Base-by-base conservation (phyloP, 2,888 invertebrate genomes). In the Dermolepida albohirtum region DNA sequence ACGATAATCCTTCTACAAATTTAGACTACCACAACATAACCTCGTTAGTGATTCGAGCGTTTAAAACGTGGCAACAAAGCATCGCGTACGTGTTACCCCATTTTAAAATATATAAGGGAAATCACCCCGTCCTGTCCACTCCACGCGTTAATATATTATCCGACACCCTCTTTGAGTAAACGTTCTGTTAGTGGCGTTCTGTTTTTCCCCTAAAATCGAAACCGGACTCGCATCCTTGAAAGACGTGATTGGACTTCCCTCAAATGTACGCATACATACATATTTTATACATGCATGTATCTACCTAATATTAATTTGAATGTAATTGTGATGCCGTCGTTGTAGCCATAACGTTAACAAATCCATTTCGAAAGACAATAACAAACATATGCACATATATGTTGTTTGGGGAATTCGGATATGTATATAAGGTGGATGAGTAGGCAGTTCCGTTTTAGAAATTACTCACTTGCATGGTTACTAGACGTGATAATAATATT, bases 101-200 rank as follows among this genome's bases (percentile, higher is more conserved):
- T 43, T 59, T 29, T 16, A 34, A 59, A 59, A 43, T 52, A 29
- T 10, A 34, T 50, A 50, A 66, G 41, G 50, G 66, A 50, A 57
- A 66, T 34, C 47, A 27, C 66, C 66, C 66, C 47, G 47, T 40
- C 49, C 66, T 50, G 57, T 66, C 66, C 57, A 59, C 49, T 66
- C 44, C 66, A 66, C 43, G 66, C 55, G 55, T 57, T 66, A 57
- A 66, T 66, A 55, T 66, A 66, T 66, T 57, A 55, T 57, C 66
- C 57, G 57, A 16, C 66, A 34, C 59, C 59, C 55, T 66, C 55
- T 50, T 49, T 40, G 44, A 47, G 34, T 57, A 55, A 55, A 47
- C 41, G 66, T 55, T 41, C 47, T 50, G 55, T 34, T 59, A 59
- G 59, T 59, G 59, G 59, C 59, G 44, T 59, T 59, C 47, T 47